phyloP scores from a whole-genome alignment of 2,888 invertebrate species.

The Napeogenes inachia region DNA sequence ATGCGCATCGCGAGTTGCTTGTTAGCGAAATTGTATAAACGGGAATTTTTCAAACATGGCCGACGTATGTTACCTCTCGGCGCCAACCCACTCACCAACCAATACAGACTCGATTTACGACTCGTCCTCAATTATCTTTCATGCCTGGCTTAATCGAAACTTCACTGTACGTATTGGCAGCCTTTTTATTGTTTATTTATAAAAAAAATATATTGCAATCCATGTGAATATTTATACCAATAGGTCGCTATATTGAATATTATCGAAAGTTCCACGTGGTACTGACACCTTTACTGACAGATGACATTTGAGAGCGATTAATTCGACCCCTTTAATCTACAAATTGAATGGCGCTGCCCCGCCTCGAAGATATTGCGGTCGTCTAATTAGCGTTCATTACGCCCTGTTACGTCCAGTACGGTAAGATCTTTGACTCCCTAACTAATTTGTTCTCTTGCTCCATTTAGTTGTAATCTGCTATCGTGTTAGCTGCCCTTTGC shows the following conservation, averaged over 20 bases:
- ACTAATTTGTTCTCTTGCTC: conserved; percentile 22
- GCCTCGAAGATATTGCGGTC: conserved; percentile 27
- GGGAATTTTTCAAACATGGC: conserved; percentile 56
- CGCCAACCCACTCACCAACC: conserved; percentile 53
- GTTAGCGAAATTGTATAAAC: conserved; percentile 41
- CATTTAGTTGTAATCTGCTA: conserved; percentile 13
- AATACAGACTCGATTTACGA: conserved; percentile 49
- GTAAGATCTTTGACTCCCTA: conserved; percentile 30
- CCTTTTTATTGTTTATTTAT: not conserved
- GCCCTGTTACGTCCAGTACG: conserved; percentile 13
- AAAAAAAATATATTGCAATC: no score
- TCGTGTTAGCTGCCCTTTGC: not conserved
- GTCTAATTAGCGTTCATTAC: conserved; percentile 35
- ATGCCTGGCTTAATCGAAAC: conserved; percentile 25
- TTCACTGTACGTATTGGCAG: conserved; percentile 9
- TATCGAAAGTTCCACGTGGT: conserved; percentile 4
- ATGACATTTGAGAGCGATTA: conserved; percentile 31
- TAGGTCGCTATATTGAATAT: not conserved
- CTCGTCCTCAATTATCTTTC: conserved; percentile 38
- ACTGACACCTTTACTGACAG: conserved; percentile 25
- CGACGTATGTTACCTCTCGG: conserved; percentile 42
- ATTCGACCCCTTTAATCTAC: conserved; percentile 34
- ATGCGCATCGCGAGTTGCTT: conserved; percentile 32
- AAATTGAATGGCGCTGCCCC: conserved; percentile 34
- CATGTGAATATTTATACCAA: no score